Conservation (phyloP, 2,113 vertebrate species). For the Cyanoliseus patagonus region DNA sequence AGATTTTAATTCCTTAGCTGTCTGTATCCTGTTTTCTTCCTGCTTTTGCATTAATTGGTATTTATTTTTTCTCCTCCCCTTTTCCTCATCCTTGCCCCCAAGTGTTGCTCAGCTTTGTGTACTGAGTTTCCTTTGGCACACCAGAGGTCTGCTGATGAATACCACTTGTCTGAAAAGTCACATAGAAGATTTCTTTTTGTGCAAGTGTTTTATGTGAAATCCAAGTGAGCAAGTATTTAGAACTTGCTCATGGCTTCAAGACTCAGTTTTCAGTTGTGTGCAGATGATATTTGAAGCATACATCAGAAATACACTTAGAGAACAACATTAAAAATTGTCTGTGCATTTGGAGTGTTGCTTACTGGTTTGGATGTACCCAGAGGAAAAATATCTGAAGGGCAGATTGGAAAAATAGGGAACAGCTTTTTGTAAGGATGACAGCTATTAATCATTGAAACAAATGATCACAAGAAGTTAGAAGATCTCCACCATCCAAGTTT, state of each 20-base stretch:
- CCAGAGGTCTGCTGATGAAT: conserved; percentile 27
- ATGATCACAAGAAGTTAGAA: not conserved
- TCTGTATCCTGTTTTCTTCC: not conserved
- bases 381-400: not conserved
- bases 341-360: not conserved
- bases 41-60: not conserved
- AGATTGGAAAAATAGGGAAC: not conserved
- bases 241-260: not conserved
- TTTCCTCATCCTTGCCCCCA: conserved; percentile 4
- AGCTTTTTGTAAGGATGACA: conserved; percentile 16
- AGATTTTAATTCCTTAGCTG: conserved; percentile 3
- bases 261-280: not conserved
- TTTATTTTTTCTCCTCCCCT: not conserved
- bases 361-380: not conserved
- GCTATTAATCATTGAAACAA: conserved; percentile 16
- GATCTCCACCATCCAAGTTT: not conserved
- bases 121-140: conserved; percentile 15
- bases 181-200: not conserved
- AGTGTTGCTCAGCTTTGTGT: conserved; percentile 12
- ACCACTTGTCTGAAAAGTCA: conserved; percentile 41
- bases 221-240: conserved; percentile 8
- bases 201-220: not conserved
- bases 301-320: not conserved
- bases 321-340: not conserved
- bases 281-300: not conserved